A percentile compares a stretch with the other conserved stretches of the same genome.
Evolutionary conservation across 2,113 vertebrate species (phyloP).

Genomic region (Redunca redunca): DNA sequence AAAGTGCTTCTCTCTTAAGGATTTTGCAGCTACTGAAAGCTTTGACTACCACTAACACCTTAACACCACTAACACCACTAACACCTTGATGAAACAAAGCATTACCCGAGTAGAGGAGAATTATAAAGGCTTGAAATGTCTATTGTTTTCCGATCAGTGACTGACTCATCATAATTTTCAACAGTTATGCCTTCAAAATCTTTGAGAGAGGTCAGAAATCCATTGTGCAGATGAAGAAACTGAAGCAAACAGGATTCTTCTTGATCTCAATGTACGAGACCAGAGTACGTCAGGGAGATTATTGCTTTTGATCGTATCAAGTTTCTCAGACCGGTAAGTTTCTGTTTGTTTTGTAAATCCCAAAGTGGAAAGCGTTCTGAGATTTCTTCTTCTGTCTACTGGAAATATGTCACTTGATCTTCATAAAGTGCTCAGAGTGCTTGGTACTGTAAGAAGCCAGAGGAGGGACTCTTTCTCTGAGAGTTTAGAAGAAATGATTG

Average conservation of each 20-base stretch:
- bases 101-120: neutral
- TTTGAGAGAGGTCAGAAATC: constrained; percentile 7
- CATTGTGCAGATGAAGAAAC: neutral
- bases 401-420: neutral
- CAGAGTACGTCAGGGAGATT: neutral
- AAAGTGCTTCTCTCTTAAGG: constrained; percentile 20
- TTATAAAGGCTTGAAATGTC: neutral
- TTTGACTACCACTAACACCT: neutral
- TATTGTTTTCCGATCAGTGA: neutral
- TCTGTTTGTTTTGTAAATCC: neutral
- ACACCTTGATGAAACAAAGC: neutral
- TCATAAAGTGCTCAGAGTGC: neutral
- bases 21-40: neutral
- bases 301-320: neutral
- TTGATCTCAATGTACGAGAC: neutral
- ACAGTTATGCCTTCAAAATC: neutral
- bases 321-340: neutral
- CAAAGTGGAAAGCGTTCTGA: neutral
- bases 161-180: neutral
- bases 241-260: neutral
- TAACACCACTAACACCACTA: neutral
- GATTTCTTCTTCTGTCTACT: neutral
- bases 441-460: neutral
- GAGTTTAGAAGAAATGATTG: neutral
- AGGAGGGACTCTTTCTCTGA: neutral